A percentile compares a stretch with the other conserved stretches of the same genome.
These are phyloP conservation scores for Nasonia longicornis DNA, from an alignment of 1,140 invertebrate species.

Conservation along the genomic window DNA sequence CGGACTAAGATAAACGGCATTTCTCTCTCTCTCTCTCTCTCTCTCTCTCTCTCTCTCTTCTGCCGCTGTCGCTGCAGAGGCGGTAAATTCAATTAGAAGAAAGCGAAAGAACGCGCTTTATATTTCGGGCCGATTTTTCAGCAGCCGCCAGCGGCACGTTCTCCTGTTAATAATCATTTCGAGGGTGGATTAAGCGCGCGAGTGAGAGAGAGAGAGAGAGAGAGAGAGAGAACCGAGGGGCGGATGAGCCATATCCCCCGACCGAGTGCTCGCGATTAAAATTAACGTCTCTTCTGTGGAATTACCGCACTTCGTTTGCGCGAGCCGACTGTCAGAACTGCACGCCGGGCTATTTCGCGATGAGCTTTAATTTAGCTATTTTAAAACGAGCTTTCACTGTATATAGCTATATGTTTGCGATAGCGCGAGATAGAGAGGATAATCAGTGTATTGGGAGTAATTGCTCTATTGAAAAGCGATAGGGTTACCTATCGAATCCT, in stretches of 20 bases:
- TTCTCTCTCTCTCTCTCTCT: neutral
- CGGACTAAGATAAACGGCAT: conserved; percentile 12
- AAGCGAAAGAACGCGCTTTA: conserved; percentile 11
- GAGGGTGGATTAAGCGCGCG: conserved; percentile 18
- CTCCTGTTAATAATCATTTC: conserved; percentile 41
- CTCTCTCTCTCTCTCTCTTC: too few relatives aligned
- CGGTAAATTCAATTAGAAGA: conserved; percentile 42
- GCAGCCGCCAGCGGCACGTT: neutral
- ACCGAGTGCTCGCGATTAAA: conserved; percentile 35
- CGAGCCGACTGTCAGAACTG: neutral
- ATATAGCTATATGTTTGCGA: neutral
- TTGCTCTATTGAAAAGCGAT: neutral
- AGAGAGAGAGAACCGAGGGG: neutral
- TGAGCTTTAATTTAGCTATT: conserved; percentile 24
- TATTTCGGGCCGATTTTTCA: conserved; percentile 38
- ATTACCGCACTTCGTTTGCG: conserved; percentile 30
- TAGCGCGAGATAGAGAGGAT: too few relatives aligned
- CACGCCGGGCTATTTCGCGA: neutral
- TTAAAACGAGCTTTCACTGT: neutral
- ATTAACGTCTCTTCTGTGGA: conserved; percentile 33
- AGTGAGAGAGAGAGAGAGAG: too few relatives aligned
- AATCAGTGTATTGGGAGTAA: too few relatives aligned
- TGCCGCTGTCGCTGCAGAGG: neutral
- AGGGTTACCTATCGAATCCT: neutral
- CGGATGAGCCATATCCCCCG: neutral